Base-by-base conservation (phyloP, 2,797 vertebrate genomes). In the Enoplosus armatus region DNA sequence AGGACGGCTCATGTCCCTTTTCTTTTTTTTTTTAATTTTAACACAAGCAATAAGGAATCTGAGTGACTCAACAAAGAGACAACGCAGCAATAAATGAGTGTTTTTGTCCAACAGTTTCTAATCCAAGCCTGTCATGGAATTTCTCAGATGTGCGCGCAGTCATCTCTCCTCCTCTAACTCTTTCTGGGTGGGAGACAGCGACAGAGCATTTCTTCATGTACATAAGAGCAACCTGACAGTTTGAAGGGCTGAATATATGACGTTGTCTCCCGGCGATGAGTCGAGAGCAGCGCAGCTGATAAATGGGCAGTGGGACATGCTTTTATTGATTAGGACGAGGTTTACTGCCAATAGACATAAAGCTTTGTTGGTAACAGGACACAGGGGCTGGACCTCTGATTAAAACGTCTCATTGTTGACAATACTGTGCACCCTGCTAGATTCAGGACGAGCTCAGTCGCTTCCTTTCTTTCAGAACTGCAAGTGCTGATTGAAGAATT, bases 321-420 rank as follows among this genome's bases (percentile, higher is more conserved):
- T 82, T 71, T 35, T 77, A 87, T 86, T 84, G 85, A 89, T 87
- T 53, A 41, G 37, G 33, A 58, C 1, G 5, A 61, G 51, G 35
- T 66, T 35, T 11, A 50, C 56, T 68, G 71, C 66, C 56, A 48
- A 43, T 74, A 45, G 45, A 69, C 48, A 69, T 71, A 62, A 68
- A 33, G 62, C n/a, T 53, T 53, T 68, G 26, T 27, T 62, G 48
- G 47, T 39, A 66, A 54, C 26, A 69, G 39, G 47, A 69, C 18
- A 72, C 27, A 20, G 12, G 7, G 35, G 41, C 45, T 35, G 14
- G 59, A 68, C 33, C 41, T 31, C 29, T 31, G 31, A 27, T 69
- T 15, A 53, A 62, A 61, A n/a, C 22, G 39, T 31, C 24, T 41
- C 39, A 11, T 22, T 64, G 22, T 53, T 70, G 50, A 35, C 50